Conservation (phyloP, 2,888 invertebrate species). For the Amblyjoppa proteus region DNA sequence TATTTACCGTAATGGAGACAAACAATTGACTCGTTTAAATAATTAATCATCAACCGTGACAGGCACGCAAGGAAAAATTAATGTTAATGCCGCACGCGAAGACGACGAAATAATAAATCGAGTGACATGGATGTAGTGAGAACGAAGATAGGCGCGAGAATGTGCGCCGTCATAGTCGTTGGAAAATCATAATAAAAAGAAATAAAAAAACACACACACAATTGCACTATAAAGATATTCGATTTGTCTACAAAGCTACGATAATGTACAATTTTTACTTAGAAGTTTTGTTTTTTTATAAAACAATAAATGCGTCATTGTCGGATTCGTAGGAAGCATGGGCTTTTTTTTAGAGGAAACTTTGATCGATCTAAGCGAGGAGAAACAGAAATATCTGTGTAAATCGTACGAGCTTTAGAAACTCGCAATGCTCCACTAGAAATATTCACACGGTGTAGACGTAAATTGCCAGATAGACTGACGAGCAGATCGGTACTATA, state of each 20-base stretch:
- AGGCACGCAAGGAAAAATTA: constrained; percentile 14
- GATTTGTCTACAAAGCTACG: constrained; percentile 25
- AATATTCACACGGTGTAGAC: background rate
- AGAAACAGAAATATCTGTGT: constrained; percentile 10
- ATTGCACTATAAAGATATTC: constrained; percentile 33
- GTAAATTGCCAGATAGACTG: background rate
- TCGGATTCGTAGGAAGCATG: constrained; percentile 45
- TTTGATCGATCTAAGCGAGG: constrained; percentile 3
- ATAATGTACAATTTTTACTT: constrained; percentile 35
- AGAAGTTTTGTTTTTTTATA: background rate
- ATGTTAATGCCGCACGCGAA: background rate
- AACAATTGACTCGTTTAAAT: constrained; percentile 52
- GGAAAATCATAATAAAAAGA: background rate
- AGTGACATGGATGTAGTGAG: background rate
- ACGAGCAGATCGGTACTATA: background rate
- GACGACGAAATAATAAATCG: background rate
- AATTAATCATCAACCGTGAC: constrained; percentile 52
- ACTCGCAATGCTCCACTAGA: background rate
- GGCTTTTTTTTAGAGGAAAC: background rate
- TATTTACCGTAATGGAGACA: constrained; percentile 45
- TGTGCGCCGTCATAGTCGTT: background rate
- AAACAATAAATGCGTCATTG: constrained; percentile 50
- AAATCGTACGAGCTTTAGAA: background rate
- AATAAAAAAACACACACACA: background rate
- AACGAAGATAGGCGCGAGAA: background rate